A percentile compares a stretch with the other conserved stretches of the same genome.
Conservation (phyloP, 2,888 invertebrate genomes). For the Drosophila acutilabella region DNA sequence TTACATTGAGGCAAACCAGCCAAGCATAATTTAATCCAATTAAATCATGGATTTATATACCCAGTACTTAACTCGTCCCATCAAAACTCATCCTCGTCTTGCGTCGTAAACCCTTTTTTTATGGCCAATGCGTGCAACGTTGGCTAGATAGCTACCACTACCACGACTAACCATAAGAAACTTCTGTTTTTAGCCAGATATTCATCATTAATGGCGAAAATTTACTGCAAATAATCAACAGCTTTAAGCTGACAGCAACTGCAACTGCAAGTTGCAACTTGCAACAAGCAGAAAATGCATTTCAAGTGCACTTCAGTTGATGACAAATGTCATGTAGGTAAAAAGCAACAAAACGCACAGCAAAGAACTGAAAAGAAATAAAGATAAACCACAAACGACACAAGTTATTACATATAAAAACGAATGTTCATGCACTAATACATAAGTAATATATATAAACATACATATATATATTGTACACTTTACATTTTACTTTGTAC, state of each 20-base stretch:
- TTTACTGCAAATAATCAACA: slow-evolving; percentile 62
- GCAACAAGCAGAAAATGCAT: slow-evolving; percentile 44
- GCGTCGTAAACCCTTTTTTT: slow-evolving; percentile 63
- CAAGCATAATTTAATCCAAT: slow-evolving; percentile 79
- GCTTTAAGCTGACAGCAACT: slow-evolving; percentile 49
- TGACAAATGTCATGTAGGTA: slow-evolving; percentile 59
- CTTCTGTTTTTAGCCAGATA: slow-evolving; percentile 3
- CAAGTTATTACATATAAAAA: slow-evolving; percentile 53
- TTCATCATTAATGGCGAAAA: slow-evolving; percentile 30
- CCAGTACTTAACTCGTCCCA: slow-evolving; percentile 22
- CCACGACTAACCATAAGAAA: background rate
- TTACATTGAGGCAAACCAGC: slow-evolving; percentile 51
- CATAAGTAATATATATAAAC: slow-evolving; percentile 1
- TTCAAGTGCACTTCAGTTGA: slow-evolving; percentile 66
- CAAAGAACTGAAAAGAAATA: slow-evolving; percentile 24
- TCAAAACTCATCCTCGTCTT: slow-evolving; percentile 1
- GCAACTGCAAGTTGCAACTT: slow-evolving; percentile 33
- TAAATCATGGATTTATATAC: slow-evolving; percentile 70
- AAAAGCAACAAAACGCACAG: slow-evolving; percentile 22
- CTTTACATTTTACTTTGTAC: background rate
- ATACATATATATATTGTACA: no score
- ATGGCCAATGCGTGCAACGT: slow-evolving; percentile 58
- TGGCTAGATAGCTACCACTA: slow-evolving; percentile 9
- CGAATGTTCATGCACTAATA: slow-evolving; percentile 10
- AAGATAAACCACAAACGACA: slow-evolving; percentile 66